A percentile compares a stretch with the other conserved stretches of the same genome.
Evolutionary conservation across 1,140 invertebrate genomes (phyloP).

Genomic region (Myzus persicae): DNA sequence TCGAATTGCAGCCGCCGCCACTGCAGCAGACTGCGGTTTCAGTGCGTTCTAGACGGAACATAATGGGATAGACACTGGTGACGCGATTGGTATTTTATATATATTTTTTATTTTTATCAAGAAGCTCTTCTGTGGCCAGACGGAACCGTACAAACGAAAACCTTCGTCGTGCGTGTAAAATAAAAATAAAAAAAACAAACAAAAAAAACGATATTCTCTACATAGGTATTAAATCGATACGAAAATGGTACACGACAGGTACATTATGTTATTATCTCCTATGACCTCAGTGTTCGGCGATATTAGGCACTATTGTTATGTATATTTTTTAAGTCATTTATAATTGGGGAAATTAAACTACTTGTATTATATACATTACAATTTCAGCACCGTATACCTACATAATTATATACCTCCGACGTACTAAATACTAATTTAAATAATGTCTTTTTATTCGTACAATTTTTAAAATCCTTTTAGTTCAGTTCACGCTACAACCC

Average conservation of each 20-base stretch:
- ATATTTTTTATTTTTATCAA: too few species aligned
- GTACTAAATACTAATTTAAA: conserved; percentile 7
- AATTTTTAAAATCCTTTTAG: conserved; percentile 5
- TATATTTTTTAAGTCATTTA: too few species aligned
- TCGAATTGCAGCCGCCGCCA: background rate
- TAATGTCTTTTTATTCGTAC: background rate
- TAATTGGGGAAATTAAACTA: too few species aligned
- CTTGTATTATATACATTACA: background rate
- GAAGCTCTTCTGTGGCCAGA: background rate
- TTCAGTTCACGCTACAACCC: conserved; percentile 1
- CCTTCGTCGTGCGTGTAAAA: background rate
- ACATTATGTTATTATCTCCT: too few species aligned
- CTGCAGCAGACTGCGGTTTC: background rate
- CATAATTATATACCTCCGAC: background rate
- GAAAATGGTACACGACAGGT: background rate
- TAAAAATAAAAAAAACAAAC: too few species aligned
- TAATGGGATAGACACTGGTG: background rate
- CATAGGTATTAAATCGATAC: background rate
- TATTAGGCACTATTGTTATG: too few species aligned
- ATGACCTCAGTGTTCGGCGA: too few species aligned
- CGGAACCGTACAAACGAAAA: background rate
- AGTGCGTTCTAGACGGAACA: conserved; percentile 4
- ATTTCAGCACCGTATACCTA: background rate
- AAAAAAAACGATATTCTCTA: background rate
- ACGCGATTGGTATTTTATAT: background rate